A percentile compares a stretch with the other conserved stretches of the same genome.
Evolutionary conservation across 2,797 vertebrate genomes (phyloP).

Genomic region (Pteronotus mesoamericanus): DNA sequence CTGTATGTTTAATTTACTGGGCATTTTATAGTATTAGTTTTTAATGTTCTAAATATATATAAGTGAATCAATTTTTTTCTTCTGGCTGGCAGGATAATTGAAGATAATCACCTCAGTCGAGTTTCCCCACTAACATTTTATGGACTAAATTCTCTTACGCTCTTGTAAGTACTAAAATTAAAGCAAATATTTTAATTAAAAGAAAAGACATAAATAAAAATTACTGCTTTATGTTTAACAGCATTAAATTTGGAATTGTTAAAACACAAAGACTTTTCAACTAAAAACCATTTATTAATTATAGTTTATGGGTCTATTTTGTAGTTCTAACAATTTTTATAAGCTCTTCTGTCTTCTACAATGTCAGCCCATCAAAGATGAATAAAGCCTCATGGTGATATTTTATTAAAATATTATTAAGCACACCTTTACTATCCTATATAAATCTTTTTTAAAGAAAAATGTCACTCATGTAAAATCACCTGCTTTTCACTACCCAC

Average conservation of each 20-base stretch:
- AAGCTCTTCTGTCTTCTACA: background rate
- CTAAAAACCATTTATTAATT: background rate
- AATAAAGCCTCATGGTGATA: background rate
- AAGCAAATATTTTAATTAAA: conserved; percentile 22
- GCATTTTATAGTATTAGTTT: background rate
- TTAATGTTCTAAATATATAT: conserved; percentile 33
- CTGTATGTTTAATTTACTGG: conserved; percentile 84
- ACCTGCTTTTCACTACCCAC: background rate
- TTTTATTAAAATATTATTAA: background rate
- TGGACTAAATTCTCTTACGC: conserved; percentile 93
- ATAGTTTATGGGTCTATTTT: background rate
- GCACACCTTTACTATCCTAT: background rate
- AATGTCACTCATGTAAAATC: background rate
- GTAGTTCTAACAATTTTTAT: background rate
- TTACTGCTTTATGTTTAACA: background rate
- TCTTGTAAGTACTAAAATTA: conserved; percentile 90
- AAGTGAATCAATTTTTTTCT: conserved; percentile 51
- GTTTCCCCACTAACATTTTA: conserved; percentile 91
- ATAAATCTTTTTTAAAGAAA: background rate
- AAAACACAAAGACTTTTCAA: background rate
- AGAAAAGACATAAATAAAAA: conserved; percentile 3
- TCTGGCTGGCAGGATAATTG: conserved; percentile 88
- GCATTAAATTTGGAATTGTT: background rate
- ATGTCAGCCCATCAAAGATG: background rate
- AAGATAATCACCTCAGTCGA: conserved; percentile 93